These are phyloP conservation scores for Drepana falcataria DNA, from an alignment of 2,888 invertebrate genomes.

Conservation along the genomic window DNA sequence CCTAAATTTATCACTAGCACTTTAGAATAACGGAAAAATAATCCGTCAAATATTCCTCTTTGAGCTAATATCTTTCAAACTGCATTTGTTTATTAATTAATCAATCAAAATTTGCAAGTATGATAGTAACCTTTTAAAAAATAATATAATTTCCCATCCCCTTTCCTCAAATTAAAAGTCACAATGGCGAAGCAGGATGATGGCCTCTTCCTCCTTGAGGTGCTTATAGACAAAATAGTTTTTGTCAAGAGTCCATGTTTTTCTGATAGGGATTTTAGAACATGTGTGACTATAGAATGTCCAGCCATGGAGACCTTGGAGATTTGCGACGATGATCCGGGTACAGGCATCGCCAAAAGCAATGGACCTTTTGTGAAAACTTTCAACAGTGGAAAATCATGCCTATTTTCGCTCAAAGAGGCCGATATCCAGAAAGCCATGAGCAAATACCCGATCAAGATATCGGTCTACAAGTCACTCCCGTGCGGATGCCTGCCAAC, in stretches of 20 bases:
- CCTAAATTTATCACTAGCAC: background rate
- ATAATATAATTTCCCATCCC: conserved; percentile 54
- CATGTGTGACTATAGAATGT: conserved; percentile 81
- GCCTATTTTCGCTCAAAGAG: conserved; percentile 81
- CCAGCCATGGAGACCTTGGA: conserved; percentile 78
- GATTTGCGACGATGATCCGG: conserved; percentile 80
- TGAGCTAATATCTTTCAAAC: conserved; percentile 5
- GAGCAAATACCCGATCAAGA: conserved; percentile 75
- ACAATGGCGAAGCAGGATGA: conserved; percentile 70
- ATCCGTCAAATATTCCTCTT: conserved; percentile 1
- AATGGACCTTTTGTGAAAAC: conserved; percentile 62
- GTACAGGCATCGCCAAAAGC: conserved; percentile 49
- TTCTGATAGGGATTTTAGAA: conserved; percentile 70
- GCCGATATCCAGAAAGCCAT: conserved; percentile 72
- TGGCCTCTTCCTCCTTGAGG: conserved; percentile 81
- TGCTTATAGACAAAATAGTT: conserved; percentile 76
- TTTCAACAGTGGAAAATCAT: conserved; percentile 82
- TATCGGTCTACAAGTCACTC: conserved; percentile 79
- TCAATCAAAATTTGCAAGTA: conserved; percentile 33
- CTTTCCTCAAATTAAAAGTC: conserved; percentile 17
- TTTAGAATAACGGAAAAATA: background rate
- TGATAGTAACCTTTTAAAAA: conserved; percentile 22
- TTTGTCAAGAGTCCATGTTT: conserved; percentile 64
- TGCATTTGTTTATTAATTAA: conserved; percentile 36
- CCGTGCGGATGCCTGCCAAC: conserved; percentile 81